A percentile compares a stretch with the other conserved stretches of the same genome.
phyloP scores from a whole-genome alignment of 2,888 invertebrate genomes.

The Polyommatus iphigenia region DNA sequence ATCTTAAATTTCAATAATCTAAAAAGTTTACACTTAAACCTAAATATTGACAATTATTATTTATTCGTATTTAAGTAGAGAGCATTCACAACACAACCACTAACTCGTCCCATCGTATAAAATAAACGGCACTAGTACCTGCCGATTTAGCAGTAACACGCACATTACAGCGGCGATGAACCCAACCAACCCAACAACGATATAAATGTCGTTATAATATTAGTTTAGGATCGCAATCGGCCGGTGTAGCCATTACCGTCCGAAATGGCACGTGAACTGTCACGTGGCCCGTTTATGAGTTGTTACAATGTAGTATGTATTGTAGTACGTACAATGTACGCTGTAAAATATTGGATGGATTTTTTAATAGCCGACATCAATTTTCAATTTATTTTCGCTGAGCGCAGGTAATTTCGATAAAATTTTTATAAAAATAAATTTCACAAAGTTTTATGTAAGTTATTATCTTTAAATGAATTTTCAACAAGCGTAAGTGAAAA shows the following conservation, averaged over 20 bases:
- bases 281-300: neutral
- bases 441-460: neutral
- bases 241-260: neutral
- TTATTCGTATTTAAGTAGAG: neutral
- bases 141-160: neutral
- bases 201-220: neutral
- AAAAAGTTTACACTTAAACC: no score
- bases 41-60: no score
- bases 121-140: neutral
- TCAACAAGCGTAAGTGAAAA: neutral
- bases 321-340: neutral
- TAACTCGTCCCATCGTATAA: neutral
- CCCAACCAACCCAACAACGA: neutral
- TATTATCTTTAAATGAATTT: neutral
- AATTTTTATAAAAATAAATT: neutral
- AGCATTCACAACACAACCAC: neutral
- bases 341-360: neutral
- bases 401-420: neutral
- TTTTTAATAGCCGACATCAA: neutral
- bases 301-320: neutral
- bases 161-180: neutral
- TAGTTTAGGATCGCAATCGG: neutral
- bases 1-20: no score
- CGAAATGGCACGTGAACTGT: neutral
- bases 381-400: slow-evolving; percentile 1